Percentiles rank a stretch among this genome's conserved stretches.
Conservation (phyloP, 2,888 invertebrate species). For the Chaetogeoica ovagalla region DNA sequence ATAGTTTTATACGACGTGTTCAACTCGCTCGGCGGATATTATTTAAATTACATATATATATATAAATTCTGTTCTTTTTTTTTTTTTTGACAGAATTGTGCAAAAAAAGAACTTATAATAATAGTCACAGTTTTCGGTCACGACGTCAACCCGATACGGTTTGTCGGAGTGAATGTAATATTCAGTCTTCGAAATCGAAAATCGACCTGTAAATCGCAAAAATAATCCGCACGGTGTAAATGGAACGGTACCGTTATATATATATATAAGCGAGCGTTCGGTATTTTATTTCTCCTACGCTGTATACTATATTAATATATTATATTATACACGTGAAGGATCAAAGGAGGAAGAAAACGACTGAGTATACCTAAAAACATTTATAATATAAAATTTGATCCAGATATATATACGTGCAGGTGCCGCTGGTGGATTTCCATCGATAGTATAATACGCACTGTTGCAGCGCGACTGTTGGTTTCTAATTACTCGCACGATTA, state of each 20-base stretch:
- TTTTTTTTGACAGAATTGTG: background rate
- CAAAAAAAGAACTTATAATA: background rate
- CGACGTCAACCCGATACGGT: background rate
- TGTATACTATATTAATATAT: too few species aligned
- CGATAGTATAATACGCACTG: background rate
- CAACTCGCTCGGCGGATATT: background rate
- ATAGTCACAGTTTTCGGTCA: background rate
- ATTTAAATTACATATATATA: conserved; percentile 18
- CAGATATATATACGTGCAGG: background rate
- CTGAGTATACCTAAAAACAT: too few species aligned
- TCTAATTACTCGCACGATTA: conserved; percentile 40
- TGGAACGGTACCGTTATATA: conserved; percentile 14
- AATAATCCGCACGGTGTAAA: background rate
- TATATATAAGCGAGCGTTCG: too few species aligned
- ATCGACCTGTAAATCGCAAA: conserved; percentile 10
- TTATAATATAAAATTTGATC: background rate
- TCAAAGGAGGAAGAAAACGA: too few species aligned
- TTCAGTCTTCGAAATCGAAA: background rate
- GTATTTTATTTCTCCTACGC: too few species aligned
- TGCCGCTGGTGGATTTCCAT: background rate
- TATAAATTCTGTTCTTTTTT: too few species aligned
- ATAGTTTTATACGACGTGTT: conserved; percentile 3
- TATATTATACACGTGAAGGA: too few species aligned
- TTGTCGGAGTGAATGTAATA: background rate
- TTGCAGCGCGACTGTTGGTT: background rate